Evolutionary conservation across 2,113 vertebrate species (phyloP).

Genomic region (Nannospalax galili): DNA sequence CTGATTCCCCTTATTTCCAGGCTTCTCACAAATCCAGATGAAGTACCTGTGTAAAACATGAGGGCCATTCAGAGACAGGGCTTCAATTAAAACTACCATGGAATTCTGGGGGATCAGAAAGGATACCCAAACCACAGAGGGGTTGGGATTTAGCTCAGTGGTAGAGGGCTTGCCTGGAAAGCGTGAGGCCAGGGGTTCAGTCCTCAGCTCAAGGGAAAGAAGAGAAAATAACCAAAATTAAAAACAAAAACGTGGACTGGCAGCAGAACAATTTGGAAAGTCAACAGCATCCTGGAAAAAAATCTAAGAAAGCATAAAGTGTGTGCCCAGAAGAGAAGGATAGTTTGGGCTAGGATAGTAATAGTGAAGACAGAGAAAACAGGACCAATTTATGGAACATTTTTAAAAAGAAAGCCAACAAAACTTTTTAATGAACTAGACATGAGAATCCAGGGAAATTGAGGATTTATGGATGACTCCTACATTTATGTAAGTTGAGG

Average conservation of each 20-base stretch:
- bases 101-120: neutral
- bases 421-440: conserved; percentile 25
- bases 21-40: conserved; percentile 1
- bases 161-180: too few relatives aligned
- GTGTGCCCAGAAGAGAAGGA: conserved; percentile 8
- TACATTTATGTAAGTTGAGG: conserved; percentile 11
- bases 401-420: neutral
- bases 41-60: neutral
- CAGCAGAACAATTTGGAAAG: neutral
- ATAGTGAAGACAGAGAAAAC: neutral
- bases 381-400: neutral
- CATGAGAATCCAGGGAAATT: conserved; percentile 2
- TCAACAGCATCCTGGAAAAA: neutral
- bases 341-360: neutral
- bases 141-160: too few relatives aligned
- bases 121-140: neutral
- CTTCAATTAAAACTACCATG: neutral
- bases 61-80: neutral
- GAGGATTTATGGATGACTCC: neutral
- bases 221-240: too few relatives aligned
- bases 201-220: too few relatives aligned
- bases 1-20: neutral
- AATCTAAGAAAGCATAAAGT: neutral
- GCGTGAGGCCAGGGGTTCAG: too few relatives aligned
- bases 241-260: conserved; percentile 17